Conservation (phyloP, 1,140 invertebrate species). For the Riptortus pedestris region DNA sequence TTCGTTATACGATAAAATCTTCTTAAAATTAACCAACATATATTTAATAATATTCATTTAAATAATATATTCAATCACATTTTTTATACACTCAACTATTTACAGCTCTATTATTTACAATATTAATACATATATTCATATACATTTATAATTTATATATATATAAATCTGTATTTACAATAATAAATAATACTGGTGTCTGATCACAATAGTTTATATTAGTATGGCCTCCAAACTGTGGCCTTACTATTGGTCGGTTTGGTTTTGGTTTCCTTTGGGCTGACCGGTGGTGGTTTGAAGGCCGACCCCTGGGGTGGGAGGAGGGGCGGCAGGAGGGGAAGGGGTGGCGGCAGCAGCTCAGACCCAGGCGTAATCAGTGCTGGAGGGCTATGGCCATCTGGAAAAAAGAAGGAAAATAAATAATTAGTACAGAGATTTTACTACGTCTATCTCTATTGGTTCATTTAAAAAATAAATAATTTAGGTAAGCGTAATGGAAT, state of each 20-base stretch:
- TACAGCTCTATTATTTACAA: constrained; percentile 7
- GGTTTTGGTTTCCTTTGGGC: constrained; percentile 20
- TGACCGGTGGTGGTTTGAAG: not conserved
- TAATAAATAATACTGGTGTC: not conserved
- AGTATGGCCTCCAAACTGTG: constrained; percentile 24
- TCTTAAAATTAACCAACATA: not conserved
- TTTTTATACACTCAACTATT: no score
- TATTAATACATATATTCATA: not conserved
- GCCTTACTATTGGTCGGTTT: constrained; percentile 23
- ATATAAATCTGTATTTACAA: not conserved
- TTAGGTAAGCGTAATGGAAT: no score
- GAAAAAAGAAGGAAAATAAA: not conserved
- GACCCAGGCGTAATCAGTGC: not conserved
- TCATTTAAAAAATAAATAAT: no score
- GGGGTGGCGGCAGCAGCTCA: not conserved
- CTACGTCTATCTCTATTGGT: not conserved
- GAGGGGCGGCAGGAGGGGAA: not conserved
- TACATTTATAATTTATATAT: not conserved
- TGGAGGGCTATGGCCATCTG: not conserved
- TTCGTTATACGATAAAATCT: constrained; percentile 11
- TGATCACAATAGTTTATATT: constrained; percentile 5
- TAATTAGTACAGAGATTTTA: not conserved
- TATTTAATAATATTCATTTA: not conserved
- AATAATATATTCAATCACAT: not conserved
- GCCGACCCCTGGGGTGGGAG: not conserved